Evolutionary conservation across 2,888 invertebrate species (phyloP).

Genomic region (Pheosia tremula): DNA sequence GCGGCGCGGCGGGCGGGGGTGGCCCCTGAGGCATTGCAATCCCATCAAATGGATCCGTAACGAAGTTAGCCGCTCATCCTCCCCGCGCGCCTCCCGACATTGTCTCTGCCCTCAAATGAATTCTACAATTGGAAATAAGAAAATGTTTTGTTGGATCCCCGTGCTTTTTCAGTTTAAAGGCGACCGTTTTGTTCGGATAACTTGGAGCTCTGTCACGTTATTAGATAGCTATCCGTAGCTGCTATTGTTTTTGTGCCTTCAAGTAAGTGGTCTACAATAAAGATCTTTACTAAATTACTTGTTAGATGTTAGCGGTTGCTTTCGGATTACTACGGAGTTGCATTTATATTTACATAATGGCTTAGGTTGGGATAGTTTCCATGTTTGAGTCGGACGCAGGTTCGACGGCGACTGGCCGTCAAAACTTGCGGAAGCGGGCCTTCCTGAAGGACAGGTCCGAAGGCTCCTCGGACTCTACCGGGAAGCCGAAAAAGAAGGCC

Average conservation of each 20-base stretch:
- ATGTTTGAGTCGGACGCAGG: no score
- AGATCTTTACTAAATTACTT: conserved; percentile 57
- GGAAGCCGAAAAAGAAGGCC: no score
- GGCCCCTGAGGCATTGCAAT: conserved; percentile 86
- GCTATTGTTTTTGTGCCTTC: conserved; percentile 38
- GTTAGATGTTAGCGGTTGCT: conserved; percentile 41
- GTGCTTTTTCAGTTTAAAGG: conserved; percentile 82
- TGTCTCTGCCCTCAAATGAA: conserved; percentile 85
- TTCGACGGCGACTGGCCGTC: no score
- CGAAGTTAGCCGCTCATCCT: conserved; percentile 88
- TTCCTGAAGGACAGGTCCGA: no score
- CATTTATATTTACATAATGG: no score
- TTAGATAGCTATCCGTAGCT: conserved; percentile 52
- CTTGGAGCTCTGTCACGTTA: conserved; percentile 56
- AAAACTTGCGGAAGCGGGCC: no score
- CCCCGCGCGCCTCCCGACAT: conserved; percentile 83
- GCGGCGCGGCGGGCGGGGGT: conserved; percentile 51
- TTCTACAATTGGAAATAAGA: conserved; percentile 85
- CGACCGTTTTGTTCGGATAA: conserved; percentile 77
- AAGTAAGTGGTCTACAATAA: conserved; percentile 53
- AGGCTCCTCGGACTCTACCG: no score
- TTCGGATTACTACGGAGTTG: not conserved
- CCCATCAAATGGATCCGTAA: conserved; percentile 93
- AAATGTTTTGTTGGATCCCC: conserved; percentile 83
- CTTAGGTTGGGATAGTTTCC: no score